Evolutionary conservation across 2,888 invertebrate genomes (phyloP), one percentile per base, ranked within the genome.

Genomic region (Andrena camellia): DNA sequence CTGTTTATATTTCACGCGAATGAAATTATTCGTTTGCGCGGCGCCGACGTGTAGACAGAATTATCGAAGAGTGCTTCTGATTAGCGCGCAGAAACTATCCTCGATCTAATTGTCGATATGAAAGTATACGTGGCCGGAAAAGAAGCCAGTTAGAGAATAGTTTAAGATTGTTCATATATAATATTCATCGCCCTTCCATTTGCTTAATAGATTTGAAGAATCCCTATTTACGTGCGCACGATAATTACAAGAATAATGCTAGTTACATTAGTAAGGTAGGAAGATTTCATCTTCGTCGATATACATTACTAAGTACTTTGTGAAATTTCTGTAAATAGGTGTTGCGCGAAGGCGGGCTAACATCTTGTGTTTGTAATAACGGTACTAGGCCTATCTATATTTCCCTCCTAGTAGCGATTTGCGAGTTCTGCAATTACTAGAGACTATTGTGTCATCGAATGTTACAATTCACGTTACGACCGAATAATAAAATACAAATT

Each of bases 371-470:
- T 31, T 71, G 66, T 70, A 54, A 71, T 74, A 78, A 80, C 66
- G 74, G 70, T 74, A 81, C 80, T 75, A 84, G 71, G 78, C 78
- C 62, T 74, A 23, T 84, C 35, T 73, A n/a, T 76, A 48, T 72
- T 29, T 76, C 35, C 62, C 10, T 79, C 20, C 60, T 69, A 79
- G 66, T 70, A 73, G 63, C 69, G 60, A 72, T 74, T 62, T 64
- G 74, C 70, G 72, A 88, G 81, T 84, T 88, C 87, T 82, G 85
- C 85, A 82, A 87, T 83, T 69, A 81, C 57, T 70, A 86, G 82
- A 83, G 88, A 66, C 76, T 42, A 54, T 77, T 60, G 59, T n/a
- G 70, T 10, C 76, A 54, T 35, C 7, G n/a, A 70, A 60, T 7
- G 13, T 54, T 71, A 57, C n/a, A 42, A 85, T n/a, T 31, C 35